Conservation (phyloP, 2,113 vertebrate species). For the Aegithalos caudatus region DNA sequence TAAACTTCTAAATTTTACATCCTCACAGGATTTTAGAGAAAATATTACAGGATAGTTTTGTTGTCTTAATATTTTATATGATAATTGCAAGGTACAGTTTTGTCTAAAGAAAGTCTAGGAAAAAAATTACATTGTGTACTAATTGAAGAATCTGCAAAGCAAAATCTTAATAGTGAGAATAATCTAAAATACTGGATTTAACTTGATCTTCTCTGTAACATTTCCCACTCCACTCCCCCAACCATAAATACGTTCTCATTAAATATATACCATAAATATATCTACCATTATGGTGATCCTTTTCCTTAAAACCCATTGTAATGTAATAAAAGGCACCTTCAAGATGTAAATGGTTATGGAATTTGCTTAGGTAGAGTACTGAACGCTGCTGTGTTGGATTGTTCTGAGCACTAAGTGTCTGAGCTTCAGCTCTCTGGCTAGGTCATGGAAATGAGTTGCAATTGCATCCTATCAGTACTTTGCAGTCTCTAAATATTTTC, state of each 20-base stretch:
- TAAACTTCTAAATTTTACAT: slow-evolving; percentile 17
- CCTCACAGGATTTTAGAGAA: not conserved
- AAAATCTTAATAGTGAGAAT: not conserved
- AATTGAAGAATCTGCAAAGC: not conserved
- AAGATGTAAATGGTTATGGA: not conserved
- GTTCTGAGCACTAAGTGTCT: not conserved
- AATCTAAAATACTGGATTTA: not conserved
- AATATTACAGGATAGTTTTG: not conserved
- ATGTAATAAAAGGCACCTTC: not conserved
- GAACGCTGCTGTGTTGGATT: not conserved
- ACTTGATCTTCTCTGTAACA: not conserved
- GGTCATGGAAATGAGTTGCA: not conserved
- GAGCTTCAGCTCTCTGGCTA: not conserved
- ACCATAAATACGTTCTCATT: not conserved
- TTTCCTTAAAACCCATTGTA: not conserved
- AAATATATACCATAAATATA: not conserved
- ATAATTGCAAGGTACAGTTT: not conserved
- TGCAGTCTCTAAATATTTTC: not conserved
- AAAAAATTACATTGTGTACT: not conserved
- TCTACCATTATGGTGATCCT: not conserved
- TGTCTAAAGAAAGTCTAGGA: not conserved
- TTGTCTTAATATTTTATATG: not conserved
- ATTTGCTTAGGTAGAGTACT: not conserved
- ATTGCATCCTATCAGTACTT: not conserved
- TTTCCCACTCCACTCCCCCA: not conserved